These are phyloP conservation scores for Brassicogethes aeneus DNA, from an alignment of 2,888 invertebrate species.

Conservation along the genomic window DNA sequence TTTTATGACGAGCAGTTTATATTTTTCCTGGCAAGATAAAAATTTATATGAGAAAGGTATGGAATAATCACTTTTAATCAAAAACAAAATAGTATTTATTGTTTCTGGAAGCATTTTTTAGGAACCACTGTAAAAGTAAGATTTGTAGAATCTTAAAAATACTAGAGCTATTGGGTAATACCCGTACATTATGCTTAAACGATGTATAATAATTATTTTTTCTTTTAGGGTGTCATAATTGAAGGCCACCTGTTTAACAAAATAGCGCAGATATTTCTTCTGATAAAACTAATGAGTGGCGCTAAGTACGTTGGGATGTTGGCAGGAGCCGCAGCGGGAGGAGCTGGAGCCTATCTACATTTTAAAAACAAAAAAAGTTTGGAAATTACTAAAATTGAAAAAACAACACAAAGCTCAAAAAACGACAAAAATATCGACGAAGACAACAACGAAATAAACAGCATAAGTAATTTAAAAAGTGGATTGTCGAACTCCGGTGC, in stretches of 20 bases:
- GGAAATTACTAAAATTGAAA: conserved; percentile 12
- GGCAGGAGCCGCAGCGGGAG: conserved; percentile 39
- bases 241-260: conserved; percentile 57
- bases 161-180: no score
- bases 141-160: no score
- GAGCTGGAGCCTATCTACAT: conserved; percentile 34
- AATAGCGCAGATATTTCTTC: conserved; percentile 50
- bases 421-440: neutral
- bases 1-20: no score
- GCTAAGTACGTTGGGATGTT: conserved; percentile 49
- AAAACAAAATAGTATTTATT: no score
- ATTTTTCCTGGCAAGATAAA: no score
- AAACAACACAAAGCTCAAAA: neutral
- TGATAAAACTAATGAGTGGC: conserved; percentile 44
- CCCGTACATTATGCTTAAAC: no score
- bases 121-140: no score
- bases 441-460: neutral
- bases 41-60: no score
- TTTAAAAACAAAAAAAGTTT: conserved; percentile 29
- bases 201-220: neutral
- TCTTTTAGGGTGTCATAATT: conserved; percentile 36
- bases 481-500: neutral
- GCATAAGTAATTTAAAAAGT: neutral
- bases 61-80: no score
- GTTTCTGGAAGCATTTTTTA: no score